A percentile compares a stretch with the other conserved stretches of the same genome.
These are phyloP conservation scores for Fundulus diaphanus DNA, from an alignment of 2,797 vertebrate genomes.

Conservation along the genomic window DNA sequence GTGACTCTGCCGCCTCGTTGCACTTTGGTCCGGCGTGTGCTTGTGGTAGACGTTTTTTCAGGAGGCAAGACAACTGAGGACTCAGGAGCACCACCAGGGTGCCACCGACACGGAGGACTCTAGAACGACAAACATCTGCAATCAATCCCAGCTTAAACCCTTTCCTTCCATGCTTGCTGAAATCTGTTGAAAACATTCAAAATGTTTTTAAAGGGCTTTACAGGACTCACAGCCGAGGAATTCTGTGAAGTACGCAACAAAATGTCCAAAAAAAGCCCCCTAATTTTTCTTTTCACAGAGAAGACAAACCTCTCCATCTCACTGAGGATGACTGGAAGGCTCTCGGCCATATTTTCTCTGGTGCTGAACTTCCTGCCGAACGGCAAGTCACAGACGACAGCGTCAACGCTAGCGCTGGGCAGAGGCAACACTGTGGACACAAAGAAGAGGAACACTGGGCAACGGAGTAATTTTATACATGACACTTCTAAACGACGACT, in stretches of 20 bases:
- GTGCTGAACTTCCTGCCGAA: conserved; percentile 94
- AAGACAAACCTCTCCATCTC: conserved; percentile 89
- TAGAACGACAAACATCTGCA: conserved; percentile 53
- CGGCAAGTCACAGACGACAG: conserved; percentile 89
- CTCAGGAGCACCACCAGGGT: conserved; percentile 87
- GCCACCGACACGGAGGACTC: conserved; percentile 87
- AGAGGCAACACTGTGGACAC: conserved; percentile 83
- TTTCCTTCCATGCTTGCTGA: not conserved
- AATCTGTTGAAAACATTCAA: not conserved
- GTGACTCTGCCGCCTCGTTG: conserved; percentile 29
- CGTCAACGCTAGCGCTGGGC: conserved; percentile 82
- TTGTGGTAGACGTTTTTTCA: conserved; percentile 64
- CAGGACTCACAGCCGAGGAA: not conserved
- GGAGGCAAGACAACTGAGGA: conserved; percentile 76
- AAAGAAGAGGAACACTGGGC: conserved; percentile 19
- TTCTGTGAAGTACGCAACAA: not conserved
- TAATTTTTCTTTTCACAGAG: conserved; percentile 5
- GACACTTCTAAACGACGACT: conserved; percentile 26
- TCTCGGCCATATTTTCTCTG: conserved; percentile 74
- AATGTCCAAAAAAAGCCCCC: not conserved
- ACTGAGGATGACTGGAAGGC: conserved; percentile 81
- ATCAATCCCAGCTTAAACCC: not conserved
- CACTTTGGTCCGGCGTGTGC: conserved; percentile 21
- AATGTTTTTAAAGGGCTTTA: not conserved
- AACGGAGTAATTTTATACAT: conserved; percentile 40